phyloP scores from a whole-genome alignment of 1,140 invertebrate genomes.

The Nasonia longicornis region DNA sequence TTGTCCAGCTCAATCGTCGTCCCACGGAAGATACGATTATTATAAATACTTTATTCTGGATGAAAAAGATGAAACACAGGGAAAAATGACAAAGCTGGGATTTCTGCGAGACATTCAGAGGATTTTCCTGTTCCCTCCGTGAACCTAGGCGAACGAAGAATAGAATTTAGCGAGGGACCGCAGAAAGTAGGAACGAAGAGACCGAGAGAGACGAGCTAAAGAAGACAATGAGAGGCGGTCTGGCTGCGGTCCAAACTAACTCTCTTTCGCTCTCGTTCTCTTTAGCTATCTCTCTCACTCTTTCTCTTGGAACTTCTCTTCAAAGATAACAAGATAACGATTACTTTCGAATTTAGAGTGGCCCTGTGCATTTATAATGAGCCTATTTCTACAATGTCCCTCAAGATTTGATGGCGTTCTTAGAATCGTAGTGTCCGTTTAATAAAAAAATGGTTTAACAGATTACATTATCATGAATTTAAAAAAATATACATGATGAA shows the following conservation, averaged over 20 bases:
- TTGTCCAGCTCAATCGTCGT: constrained; percentile 19
- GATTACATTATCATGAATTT: background rate
- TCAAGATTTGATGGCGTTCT: background rate
- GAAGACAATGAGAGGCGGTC: constrained; percentile 35
- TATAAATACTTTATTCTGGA: constrained; percentile 31
- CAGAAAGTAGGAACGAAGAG: constrained; percentile 17
- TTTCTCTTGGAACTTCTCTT: background rate
- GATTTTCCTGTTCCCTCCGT: constrained; percentile 20
- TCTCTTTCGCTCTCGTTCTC: background rate
- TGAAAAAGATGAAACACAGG: constrained; percentile 16
- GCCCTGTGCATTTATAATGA: constrained; percentile 44
- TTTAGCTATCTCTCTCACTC: background rate
- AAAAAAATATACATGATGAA: background rate
- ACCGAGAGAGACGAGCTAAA: background rate
- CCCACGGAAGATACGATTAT: background rate
- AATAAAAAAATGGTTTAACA: too few species aligned
- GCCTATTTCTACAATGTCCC: constrained; percentile 7
- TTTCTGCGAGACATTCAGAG: constrained; percentile 22
- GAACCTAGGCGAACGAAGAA: background rate
- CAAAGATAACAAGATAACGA: constrained; percentile 54
- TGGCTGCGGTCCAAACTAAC: constrained; percentile 38
- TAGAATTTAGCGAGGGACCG: constrained; percentile 37
- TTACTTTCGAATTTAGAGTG: constrained; percentile 53
- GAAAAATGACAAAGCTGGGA: constrained; percentile 15
- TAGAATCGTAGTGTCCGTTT: too few species aligned